Percentiles rank a stretch among this genome's conserved stretches.
Evolutionary conservation across 2,113 vertebrate genomes (phyloP).

Genomic region (Mugil cephalus): DNA sequence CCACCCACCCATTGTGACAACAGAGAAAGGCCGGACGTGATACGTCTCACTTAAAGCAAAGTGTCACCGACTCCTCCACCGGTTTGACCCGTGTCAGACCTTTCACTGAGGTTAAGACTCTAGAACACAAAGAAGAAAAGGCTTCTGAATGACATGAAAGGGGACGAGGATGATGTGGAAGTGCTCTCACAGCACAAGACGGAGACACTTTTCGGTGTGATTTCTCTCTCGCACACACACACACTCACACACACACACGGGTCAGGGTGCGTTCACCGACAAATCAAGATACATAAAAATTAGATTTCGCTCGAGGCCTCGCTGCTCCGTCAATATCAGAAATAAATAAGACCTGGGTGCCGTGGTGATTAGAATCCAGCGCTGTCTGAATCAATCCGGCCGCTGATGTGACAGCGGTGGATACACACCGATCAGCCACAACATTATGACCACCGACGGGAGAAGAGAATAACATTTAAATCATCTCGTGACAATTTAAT

Average conservation of each 20-base stretch:
- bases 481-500: too few species aligned
- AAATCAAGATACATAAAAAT: constrained; percentile 39
- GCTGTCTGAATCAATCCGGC: constrained; percentile 8
- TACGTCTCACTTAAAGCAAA: constrained; percentile 51
- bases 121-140: constrained; percentile 30
- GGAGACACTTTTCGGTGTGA: constrained; percentile 23
- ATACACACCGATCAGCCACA: too few species aligned
- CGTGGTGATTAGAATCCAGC: constrained; percentile 16
- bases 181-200: constrained; percentile 35
- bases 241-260: constrained; percentile 7
- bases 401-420: constrained; percentile 7
- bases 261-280: constrained; percentile 31
- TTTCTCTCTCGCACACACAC: too few species aligned
- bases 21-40: constrained; percentile 38
- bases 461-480: too few species aligned
- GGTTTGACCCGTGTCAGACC: constrained; percentile 55
- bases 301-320: constrained; percentile 39
- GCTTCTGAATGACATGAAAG: constrained; percentile 25
- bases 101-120: constrained; percentile 44
- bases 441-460: too few species aligned
- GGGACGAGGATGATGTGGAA: constrained; percentile 52
- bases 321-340: constrained; percentile 34
- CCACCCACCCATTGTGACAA: constrained; percentile 55
- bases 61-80: constrained; percentile 36
- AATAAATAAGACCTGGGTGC: constrained; percentile 28